Conservation (phyloP, 2,888 invertebrate genomes). For the Phania funesta region DNA sequence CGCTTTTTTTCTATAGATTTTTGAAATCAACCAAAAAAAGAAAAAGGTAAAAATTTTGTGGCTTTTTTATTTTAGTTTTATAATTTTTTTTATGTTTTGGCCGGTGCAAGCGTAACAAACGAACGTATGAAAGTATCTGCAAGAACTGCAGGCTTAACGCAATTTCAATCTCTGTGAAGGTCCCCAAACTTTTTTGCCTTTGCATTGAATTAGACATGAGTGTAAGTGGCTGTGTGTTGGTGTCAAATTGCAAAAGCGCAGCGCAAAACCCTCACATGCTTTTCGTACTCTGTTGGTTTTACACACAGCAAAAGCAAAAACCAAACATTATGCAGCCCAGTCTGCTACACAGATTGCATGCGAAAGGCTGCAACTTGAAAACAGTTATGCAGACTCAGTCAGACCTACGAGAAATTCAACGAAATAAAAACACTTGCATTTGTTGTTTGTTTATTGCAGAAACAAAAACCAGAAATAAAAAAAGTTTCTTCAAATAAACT, state of each 20-base stretch:
- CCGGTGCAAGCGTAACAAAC: slow-evolving; percentile 76
- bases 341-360: slow-evolving; percentile 48
- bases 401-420: slow-evolving; percentile 12
- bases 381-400: slow-evolving; percentile 19
- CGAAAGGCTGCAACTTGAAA: slow-evolving; percentile 36
- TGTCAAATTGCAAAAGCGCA: slow-evolving; percentile 62
- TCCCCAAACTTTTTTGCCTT: slow-evolving; percentile 70
- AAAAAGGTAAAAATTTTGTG: slow-evolving; percentile 60
- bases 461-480: slow-evolving; percentile 38
- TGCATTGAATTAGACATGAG: not conserved
- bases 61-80: slow-evolving; percentile 42
- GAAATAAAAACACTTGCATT: slow-evolving; percentile 2
- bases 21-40: slow-evolving; percentile 56
- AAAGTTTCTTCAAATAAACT: slow-evolving; percentile 41
- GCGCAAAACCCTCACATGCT: slow-evolving; percentile 59
- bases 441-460: not conserved
- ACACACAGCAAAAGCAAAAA: slow-evolving; percentile 34
- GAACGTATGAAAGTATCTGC: slow-evolving; percentile 80
- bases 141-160: slow-evolving; percentile 80
- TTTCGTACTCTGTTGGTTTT: slow-evolving; percentile 47
- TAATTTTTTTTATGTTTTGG: slow-evolving; percentile 65
- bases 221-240: slow-evolving; percentile 49
- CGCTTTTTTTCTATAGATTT: slow-evolving; percentile 36
- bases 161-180: slow-evolving; percentile 80
- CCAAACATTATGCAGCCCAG: slow-evolving; percentile 43